Base-by-base conservation (phyloP, 1,140 invertebrate species). In the Uloborus diversus region DNA sequence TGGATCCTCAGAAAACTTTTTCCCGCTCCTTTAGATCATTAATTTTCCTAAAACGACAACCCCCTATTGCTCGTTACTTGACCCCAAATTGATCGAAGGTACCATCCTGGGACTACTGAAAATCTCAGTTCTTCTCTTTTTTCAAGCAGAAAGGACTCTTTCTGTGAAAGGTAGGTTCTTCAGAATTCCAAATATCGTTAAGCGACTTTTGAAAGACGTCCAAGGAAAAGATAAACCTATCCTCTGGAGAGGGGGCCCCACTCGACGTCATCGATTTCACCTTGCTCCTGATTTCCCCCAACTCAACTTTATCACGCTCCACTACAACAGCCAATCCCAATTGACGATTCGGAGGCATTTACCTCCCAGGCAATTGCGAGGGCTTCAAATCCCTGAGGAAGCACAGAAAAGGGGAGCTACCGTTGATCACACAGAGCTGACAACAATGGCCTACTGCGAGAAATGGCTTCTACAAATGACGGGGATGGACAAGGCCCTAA, bases 191-290 rank as follows among this genome's bases (percentile, higher is more conserved):
- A 49, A 47, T 47, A 66, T 66, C 51, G 64, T 66, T 66, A 66
- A 66, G 42, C 23, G 64, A 49, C 64, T 66, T 66, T 66, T 49
- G 25, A 66, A 66, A 51, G 42, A n/a, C n/a, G n/a, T n/a, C n/a
- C n/a, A n/a, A n/a, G n/a, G n/a, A n/a, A n/a, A n/a, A n/a, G n/a
- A n/a, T n/a, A n/a, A n/a, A n/a, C n/a, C n/a, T n/a, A n/a, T n/a
- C n/a, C n/a, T n/a, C n/a, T n/a, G n/a, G n/a, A n/a, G n/a, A n/a
- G n/a, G n/a, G n/a, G n/a, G n/a, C n/a, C n/a, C n/a, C n/a, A n/a
- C n/a, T n/a, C n/a, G n/a, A 73, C 69, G 69, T 61, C 69, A 73
- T 73, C 57, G 69, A 73, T 73, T 73, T 47, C 57, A 70, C 68
- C 68, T 57, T 57, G 23, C 32, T 27, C 69, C 28, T n/a, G n/a